Evolutionary conservation across 2,113 vertebrate genomes (phyloP).

Genomic region (Coturnix japonica): DNA sequence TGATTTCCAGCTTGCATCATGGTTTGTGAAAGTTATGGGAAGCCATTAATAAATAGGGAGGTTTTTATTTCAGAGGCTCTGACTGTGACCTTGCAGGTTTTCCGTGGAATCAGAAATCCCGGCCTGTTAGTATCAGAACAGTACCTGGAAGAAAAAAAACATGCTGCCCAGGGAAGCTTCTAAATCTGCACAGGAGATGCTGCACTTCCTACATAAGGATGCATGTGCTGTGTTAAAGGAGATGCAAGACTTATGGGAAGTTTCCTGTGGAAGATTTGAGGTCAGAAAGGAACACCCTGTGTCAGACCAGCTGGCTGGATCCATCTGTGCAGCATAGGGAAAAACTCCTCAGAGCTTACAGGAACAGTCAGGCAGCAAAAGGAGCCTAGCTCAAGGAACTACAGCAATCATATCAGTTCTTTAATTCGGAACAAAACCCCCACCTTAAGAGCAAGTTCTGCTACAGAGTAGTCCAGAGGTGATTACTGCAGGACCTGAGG

Average conservation of each 20-base stretch:
- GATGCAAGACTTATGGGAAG: neutral
- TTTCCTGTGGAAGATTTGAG: neutral
- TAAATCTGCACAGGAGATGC: slow-evolving; percentile 10
- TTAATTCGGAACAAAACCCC: neutral
- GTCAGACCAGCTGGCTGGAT: neutral
- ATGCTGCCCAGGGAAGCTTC: neutral
- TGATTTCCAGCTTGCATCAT: neutral
- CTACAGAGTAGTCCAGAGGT: neutral
- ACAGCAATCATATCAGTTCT: neutral
- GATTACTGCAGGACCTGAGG: neutral
- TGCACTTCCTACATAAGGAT: slow-evolving; percentile 35
- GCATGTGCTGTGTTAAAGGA: neutral
- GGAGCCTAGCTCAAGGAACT: neutral
- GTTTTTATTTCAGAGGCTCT: slow-evolving; percentile 35
- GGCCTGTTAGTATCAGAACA: slow-evolving; percentile 29
- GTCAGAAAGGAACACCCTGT: neutral
- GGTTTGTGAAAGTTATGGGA: slow-evolving; percentile 10
- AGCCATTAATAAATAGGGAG: slow-evolving; percentile 41
- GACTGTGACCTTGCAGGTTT: slow-evolving; percentile 32
- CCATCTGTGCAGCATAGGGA: neutral
- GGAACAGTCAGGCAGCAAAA: neutral
- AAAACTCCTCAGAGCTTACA: neutral
- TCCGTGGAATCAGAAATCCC: slow-evolving; percentile 19
- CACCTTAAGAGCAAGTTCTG: accelerated
- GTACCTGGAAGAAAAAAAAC: slow-evolving; percentile 5